Percentiles rank a stretch among this genome's conserved stretches.
phyloP scores from a whole-genome alignment of 2,113 vertebrate genomes.

The Piprites chloris region DNA sequence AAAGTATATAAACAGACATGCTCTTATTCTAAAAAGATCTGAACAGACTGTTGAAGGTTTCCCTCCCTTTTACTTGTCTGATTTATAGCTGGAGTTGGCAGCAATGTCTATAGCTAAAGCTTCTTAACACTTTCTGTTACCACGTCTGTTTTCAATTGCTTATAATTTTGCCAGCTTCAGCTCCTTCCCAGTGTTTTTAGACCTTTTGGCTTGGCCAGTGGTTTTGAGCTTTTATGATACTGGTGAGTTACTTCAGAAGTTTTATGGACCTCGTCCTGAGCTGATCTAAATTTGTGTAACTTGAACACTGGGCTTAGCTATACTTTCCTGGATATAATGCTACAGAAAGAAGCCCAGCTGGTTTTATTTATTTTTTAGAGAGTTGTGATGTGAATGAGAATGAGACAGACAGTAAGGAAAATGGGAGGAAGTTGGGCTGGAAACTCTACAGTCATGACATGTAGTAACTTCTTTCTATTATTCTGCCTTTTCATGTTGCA shows the following conservation, averaged over 20 bases:
- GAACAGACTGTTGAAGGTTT: constrained; percentile 17
- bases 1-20: constrained; percentile 9
- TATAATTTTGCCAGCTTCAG: constrained; percentile 46
- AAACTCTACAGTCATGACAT: constrained; percentile 59
- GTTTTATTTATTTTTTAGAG: constrained; percentile 52
- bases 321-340: constrained; percentile 33
- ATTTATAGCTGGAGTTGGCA: constrained; percentile 55
- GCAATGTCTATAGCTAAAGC: constrained; percentile 30
- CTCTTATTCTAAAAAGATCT: background rate
- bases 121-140: constrained; percentile 60
- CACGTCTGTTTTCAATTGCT: constrained; percentile 53
- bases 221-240: constrained; percentile 61
- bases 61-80: constrained; percentile 26
- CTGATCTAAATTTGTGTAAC: constrained; percentile 54
- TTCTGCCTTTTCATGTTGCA: constrained; percentile 54
- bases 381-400: constrained; percentile 58
- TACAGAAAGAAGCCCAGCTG: constrained; percentile 51
- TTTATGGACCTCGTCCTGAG: constrained; percentile 67
- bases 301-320: constrained; percentile 30
- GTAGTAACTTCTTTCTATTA: constrained; percentile 56
- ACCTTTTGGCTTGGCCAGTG: constrained; percentile 56
- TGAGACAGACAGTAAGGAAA: constrained; percentile 53
- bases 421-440: constrained; percentile 44
- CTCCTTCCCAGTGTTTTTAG: constrained; percentile 52
- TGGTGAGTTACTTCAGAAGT: constrained; percentile 63